Conservation (phyloP, 2,797 vertebrate species). For the Enteromius viviparus region DNA sequence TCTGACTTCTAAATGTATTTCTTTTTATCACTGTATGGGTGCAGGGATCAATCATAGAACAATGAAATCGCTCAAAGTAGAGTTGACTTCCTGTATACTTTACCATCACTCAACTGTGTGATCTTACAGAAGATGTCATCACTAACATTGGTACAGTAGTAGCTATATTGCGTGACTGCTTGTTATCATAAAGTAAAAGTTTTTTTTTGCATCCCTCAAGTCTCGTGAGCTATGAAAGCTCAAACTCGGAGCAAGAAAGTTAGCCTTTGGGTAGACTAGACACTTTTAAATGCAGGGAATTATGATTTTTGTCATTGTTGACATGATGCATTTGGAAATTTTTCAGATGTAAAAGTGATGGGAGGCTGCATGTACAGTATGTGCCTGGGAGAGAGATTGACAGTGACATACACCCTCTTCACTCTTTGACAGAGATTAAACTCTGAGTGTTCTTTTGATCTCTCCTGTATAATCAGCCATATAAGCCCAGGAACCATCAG, state of each 20-base stretch:
- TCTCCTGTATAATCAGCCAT: slow-evolving; percentile 42
- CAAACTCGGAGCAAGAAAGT: background rate
- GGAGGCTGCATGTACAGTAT: slow-evolving; percentile 2
- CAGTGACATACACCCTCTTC: slow-evolving; percentile 12
- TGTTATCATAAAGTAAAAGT: background rate
- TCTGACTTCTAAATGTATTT: background rate
- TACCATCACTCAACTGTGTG: background rate
- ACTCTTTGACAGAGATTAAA: slow-evolving; percentile 44
- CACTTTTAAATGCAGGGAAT: background rate
- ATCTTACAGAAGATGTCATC: background rate
- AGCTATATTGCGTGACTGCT: background rate
- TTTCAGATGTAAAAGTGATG: slow-evolving; percentile 27
- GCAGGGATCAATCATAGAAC: background rate
- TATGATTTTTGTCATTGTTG: slow-evolving; percentile 13
- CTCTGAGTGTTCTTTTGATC: slow-evolving; percentile 39
- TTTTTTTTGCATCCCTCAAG: background rate
- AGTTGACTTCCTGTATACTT: background rate
- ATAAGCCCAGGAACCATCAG: slow-evolving; percentile 26
- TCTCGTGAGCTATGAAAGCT: background rate
- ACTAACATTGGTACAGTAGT: background rate
- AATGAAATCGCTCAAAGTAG: background rate
- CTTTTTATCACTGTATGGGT: background rate
- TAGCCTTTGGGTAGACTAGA: background rate
- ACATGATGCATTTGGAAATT: slow-evolving; percentile 11
- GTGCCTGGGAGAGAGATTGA: slow-evolving; percentile 21